Base-by-base conservation (phyloP, 2,797 vertebrate species). In the Todus mexicanus region DNA sequence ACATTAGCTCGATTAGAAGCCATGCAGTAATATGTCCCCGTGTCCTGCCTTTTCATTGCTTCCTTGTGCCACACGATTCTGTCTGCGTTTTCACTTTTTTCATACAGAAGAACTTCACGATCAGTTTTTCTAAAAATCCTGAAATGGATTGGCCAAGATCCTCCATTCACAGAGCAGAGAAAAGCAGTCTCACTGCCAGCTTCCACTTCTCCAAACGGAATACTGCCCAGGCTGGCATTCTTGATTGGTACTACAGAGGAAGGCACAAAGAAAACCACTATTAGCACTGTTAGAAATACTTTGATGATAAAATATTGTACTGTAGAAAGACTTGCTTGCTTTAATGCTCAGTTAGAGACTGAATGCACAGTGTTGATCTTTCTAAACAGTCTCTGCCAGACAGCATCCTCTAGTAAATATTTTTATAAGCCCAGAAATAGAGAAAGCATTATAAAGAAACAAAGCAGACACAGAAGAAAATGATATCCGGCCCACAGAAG, bases 81-180 rank as follows among this genome's bases (percentile, higher is more conserved):
- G 19, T 70, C 74, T 91, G 17, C 33, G 6, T 84, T 87, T 94
- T 6, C 60, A 20, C 1, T 87, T 42, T 2, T 51, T 54, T 96
- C 40, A 15, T 60, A n/a, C 3, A 97, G 48, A 48, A 92, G 93
- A 20, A 59, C 91, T 6, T 35, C 66, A 10, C 6, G 82, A 45
- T 97, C 92, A 61, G 76, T 89, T 86, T 96, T 97, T 85, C 60
- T 96, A 92, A 97, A 98, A 96, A 98, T 89, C 38, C 25, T 95
- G 59, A 97, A 98, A 19, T 73, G 91, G 87, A 98, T 98, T 15
- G 98, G 98, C 87, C 87, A 89, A 50, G 97, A 97, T 10, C 97
- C 98, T 71, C 96, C 95, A 5, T 61, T n/a, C 80, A 97, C 97
- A 1, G 66, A 57, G 92, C 98, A 98, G 6, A 70, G 78, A 71